phyloP scores from a whole-genome alignment of 2,888 invertebrate species.

The Clistopyga incitator region DNA sequence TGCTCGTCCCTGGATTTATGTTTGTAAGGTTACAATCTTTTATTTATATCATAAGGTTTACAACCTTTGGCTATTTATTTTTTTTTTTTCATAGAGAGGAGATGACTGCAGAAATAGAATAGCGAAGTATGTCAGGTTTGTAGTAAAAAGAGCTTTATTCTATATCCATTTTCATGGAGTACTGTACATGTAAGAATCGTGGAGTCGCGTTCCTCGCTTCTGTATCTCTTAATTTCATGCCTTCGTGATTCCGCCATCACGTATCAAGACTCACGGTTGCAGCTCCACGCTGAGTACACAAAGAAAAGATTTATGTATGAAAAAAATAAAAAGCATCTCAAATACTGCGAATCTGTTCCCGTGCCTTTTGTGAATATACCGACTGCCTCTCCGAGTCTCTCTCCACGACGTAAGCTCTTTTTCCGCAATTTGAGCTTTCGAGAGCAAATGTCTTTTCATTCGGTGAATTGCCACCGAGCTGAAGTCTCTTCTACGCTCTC shows the following conservation, averaged over 20 bases:
- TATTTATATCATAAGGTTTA: too few relatives aligned
- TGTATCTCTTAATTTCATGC: constrained; percentile 69
- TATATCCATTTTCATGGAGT: constrained; percentile 44
- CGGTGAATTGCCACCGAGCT: constrained; percentile 36
- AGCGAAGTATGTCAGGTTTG: constrained; percentile 43
- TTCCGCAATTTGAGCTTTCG: constrained; percentile 47
- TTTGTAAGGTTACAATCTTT: too few relatives aligned
- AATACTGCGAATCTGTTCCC: constrained; percentile 54
- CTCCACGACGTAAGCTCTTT: constrained; percentile 37
- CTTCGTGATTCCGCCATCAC: constrained; percentile 63
- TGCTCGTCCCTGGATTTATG: too few relatives aligned
- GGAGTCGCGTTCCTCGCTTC: constrained; percentile 46
- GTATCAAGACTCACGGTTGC: constrained; percentile 34
- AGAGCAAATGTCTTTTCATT: constrained; percentile 44
- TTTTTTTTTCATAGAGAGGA: neutral
- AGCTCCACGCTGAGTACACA: constrained; percentile 59
- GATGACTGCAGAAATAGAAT: constrained; percentile 39
- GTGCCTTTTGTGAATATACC: constrained; percentile 10
- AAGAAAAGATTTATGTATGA: constrained; percentile 16
- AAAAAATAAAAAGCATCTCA: constrained; percentile 30
- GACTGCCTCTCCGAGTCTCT: neutral
- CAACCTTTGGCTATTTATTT: too few relatives aligned
- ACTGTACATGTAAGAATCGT: constrained; percentile 7
- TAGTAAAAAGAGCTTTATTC: constrained; percentile 14
- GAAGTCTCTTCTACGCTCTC: constrained; percentile 5